Base-by-base conservation (phyloP, 2,888 invertebrate genomes). In the Entomobrya proxima region DNA sequence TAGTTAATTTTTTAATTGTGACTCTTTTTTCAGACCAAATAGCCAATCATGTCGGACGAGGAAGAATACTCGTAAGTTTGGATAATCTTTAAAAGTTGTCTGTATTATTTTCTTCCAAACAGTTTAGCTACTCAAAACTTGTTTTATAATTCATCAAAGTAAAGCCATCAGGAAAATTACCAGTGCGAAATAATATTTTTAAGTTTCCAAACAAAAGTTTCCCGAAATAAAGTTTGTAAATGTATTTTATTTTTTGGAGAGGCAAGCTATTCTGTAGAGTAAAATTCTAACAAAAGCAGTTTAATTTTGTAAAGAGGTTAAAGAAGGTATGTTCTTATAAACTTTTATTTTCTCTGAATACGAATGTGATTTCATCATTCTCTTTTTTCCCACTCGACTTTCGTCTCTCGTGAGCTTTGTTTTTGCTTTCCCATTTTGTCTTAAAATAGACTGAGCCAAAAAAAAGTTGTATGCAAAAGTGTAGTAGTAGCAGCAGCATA, bases 41-140 rank as follows among this genome's bases (percentile, higher is more conserved):
- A 64, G 50, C 32, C 64, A 67, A 86, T 52, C 86, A 88, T 88
- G 88, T 88, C 88, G 64, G 88, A 88, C 88, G 88, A 88, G 64
- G 88, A 88, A 86, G 88, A 87, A 87, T 86, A 76, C 85, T 87
- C 87, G 88, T 88, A 87, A 86, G 88, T 76, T 75, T 76, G n/a
- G n/a, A n/a, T n/a, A n/a, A n/a, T n/a, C n/a, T n/a, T n/a, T n/a
- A n/a, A n/a, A n/a, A n/a, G n/a, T n/a, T n/a, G n/a, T n/a, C n/a
- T n/a, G n/a, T n/a, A 35, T 74, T 24, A 24, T 18, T 61, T 61
- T 27, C 13, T 30, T 47, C 15, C 7, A 64, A 67, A 64, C n/a
- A 7, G 27, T 35, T 21, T 37, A 9, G 35, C 21, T 37, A 1
- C 21, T 37, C 18, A 61, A 21, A 27, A 27, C 7, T 61, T 30